Conservation (phyloP, 2,113 vertebrate species). For the Osmerus mordax region DNA sequence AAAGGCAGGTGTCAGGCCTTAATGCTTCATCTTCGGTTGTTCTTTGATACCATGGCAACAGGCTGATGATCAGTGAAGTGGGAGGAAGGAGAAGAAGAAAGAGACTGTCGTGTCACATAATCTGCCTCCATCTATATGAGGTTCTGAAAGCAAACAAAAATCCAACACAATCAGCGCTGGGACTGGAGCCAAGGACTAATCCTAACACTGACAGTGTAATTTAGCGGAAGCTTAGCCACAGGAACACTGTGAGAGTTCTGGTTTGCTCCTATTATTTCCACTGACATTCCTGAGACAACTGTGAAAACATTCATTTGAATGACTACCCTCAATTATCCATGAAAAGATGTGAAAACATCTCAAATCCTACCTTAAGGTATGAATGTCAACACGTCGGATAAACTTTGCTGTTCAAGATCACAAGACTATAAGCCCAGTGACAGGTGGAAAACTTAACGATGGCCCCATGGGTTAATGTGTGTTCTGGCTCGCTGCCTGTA, state of each 20-base stretch:
- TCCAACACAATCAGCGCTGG: neutral
- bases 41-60: slow-evolving; percentile 51
- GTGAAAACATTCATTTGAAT: slow-evolving; percentile 1
- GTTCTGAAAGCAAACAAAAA: slow-evolving; percentile 52
- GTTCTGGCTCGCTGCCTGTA: neutral
- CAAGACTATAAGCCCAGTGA: neutral
- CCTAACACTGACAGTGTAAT: neutral
- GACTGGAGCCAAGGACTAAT: neutral
- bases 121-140: slow-evolving; percentile 45
- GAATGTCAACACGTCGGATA: neutral
- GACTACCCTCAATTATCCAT: neutral
- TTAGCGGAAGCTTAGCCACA: neutral
- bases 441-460: neutral
- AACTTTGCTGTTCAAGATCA: neutral
- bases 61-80: slow-evolving; percentile 47
- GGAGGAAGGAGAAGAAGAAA: slow-evolving; percentile 18
- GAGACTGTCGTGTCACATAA: slow-evolving; percentile 20
- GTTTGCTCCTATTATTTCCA: neutral
- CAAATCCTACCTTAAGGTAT: neutral
- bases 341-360: neutral
- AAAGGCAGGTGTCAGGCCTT: slow-evolving; percentile 59
- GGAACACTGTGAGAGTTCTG: neutral
- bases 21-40: slow-evolving; percentile 42
- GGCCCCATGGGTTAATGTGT: neutral
- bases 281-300: neutral